These are phyloP conservation scores for Gadus chalcogrammus DNA, from an alignment of 2,113 vertebrate species.

Conservation along the genomic window DNA sequence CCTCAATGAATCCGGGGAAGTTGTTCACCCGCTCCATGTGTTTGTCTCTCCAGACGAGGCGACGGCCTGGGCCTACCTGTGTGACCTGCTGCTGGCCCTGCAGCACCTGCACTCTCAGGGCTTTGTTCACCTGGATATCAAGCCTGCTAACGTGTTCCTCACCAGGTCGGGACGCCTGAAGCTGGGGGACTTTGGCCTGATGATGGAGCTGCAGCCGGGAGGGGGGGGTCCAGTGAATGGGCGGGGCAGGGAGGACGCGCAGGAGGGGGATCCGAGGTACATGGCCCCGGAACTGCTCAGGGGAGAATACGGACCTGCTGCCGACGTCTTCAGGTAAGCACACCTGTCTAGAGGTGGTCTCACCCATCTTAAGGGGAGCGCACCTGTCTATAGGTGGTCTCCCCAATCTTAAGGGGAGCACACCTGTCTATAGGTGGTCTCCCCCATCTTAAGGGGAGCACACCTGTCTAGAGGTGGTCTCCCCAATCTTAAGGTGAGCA, in stretches of 20 bases:
- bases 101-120: slow-evolving; percentile 78
- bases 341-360: neutral
- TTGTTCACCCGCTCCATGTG: neutral
- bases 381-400: no score
- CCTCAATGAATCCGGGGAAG: neutral
- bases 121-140: slow-evolving; percentile 85
- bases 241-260: slow-evolving; percentile 61
- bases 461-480: no score
- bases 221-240: slow-evolving; percentile 33
- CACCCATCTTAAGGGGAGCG: neutral
- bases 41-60: slow-evolving; percentile 63
- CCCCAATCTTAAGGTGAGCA: slow-evolving; percentile 68
- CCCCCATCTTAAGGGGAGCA: no score
- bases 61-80: slow-evolving; percentile 79
- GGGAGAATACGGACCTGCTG: slow-evolving; percentile 79
- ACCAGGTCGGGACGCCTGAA: slow-evolving; percentile 80
- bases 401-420: no score
- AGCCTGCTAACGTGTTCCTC: slow-evolving; percentile 87
- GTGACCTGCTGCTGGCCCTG: slow-evolving; percentile 81
- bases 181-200: slow-evolving; percentile 85
- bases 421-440: no score
- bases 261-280: slow-evolving; percentile 88
- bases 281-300: slow-evolving; percentile 87
- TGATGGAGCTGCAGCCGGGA: slow-evolving; percentile 68
- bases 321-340: slow-evolving; percentile 85